Conservation (phyloP, 1,140 invertebrate genomes). For the Drosophila eugracilis region DNA sequence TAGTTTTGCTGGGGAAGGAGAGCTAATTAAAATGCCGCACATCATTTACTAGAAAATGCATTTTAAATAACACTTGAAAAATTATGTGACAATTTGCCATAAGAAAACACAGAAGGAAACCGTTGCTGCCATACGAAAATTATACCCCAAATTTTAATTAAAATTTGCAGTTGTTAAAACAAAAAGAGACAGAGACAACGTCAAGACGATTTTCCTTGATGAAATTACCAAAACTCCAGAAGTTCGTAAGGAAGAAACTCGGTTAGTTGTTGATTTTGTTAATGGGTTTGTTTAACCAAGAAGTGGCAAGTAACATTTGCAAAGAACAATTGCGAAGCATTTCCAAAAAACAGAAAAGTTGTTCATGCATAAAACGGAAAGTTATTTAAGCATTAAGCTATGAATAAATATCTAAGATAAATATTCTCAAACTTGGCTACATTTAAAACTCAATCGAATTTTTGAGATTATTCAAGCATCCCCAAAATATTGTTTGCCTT, state of each 20-base stretch:
- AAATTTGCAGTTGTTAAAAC: conserved; percentile 12
- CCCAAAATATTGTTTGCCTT: conserved; percentile 17
- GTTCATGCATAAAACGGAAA: background rate
- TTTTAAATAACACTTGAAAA: conserved; percentile 72
- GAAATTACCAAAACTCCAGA: conserved; percentile 13
- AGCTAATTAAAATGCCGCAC: conserved; percentile 77
- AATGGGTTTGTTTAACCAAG: conserved; percentile 19
- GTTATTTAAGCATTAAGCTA: conserved; percentile 13
- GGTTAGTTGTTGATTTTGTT: conserved; percentile 20
- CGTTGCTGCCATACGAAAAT: conserved; percentile 5
- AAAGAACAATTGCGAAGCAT: background rate
- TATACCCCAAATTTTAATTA: conserved; percentile 45
- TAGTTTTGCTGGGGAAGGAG: conserved; percentile 45
- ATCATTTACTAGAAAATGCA: conserved; percentile 74
- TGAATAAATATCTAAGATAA: conserved; percentile 32
- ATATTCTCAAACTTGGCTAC: conserved; percentile 4
- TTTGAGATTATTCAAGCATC: conserved; percentile 25
- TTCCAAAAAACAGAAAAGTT: background rate
- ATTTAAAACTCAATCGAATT: conserved; percentile 27
- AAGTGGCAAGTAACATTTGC: conserved; percentile 6
- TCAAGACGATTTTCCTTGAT: conserved; percentile 2
- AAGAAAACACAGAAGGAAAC: conserved; percentile 7
- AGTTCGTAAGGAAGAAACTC: no score
- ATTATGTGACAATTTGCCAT: conserved; percentile 54
- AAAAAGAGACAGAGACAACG: background rate